Evolutionary conservation across 2,113 vertebrate species (phyloP).

Genomic region (Naja naja): DNA sequence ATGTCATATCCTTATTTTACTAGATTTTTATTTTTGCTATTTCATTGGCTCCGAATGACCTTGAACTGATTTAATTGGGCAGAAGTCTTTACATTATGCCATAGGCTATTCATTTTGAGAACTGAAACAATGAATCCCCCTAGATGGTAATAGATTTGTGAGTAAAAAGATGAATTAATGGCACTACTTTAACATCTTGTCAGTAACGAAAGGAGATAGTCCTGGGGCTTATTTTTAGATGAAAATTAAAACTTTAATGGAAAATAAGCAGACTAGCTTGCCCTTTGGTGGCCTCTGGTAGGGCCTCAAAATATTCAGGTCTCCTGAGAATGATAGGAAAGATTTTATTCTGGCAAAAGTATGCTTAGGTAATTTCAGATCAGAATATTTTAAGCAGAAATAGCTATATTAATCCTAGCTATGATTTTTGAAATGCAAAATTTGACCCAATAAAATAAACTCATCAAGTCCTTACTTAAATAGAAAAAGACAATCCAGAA

Average conservation of each 20-base stretch:
- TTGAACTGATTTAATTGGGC: conserved; percentile 70
- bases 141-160: conserved; percentile 70
- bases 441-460: not conserved
- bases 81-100: conserved; percentile 67
- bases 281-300: conserved; percentile 54
- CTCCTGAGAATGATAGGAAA: conserved; percentile 29
- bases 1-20: conserved; percentile 40
- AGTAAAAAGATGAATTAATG: conserved; percentile 71
- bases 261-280: conserved; percentile 47
- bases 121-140: conserved; percentile 69
- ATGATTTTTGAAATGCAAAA: not conserved
- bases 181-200: conserved; percentile 59
- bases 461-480: not conserved
- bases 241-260: conserved; percentile 68
- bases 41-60: conserved; percentile 51
- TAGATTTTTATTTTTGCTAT: conserved; percentile 43
- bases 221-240: conserved; percentile 61
- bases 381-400: not conserved
- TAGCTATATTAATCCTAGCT: not conserved
- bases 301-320: conserved; percentile 17
- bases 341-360: conserved; percentile 3
- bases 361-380: not conserved
- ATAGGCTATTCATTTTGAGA: conserved; percentile 61
- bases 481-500: not conserved
- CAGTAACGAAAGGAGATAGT: conserved; percentile 64